Conservation (phyloP, 2,888 invertebrate species). For the Tetragonula carbonaria region DNA sequence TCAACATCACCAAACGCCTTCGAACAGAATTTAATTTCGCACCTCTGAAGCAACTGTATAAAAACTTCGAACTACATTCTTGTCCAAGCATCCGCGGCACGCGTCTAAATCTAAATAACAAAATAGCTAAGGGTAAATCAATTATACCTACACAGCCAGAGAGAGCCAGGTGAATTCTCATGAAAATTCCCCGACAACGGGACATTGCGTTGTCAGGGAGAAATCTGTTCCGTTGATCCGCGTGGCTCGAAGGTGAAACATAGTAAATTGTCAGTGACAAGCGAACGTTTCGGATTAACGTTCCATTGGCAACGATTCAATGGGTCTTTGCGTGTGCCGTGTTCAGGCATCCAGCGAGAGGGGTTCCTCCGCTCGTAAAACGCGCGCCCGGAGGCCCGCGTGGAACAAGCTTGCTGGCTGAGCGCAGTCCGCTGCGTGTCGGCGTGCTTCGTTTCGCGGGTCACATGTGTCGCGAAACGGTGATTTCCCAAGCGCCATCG, state of each 20-base stretch:
- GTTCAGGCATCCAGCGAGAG: slow-evolving; percentile 17
- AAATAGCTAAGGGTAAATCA: background rate
- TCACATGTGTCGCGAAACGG: slow-evolving; percentile 57
- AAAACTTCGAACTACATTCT: background rate
- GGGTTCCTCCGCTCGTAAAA: slow-evolving; percentile 54
- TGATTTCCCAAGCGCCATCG: slow-evolving; percentile 58
- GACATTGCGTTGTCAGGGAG: slow-evolving; percentile 30
- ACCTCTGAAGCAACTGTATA: background rate
- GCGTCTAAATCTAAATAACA: background rate
- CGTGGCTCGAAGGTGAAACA: slow-evolving; percentile 37
- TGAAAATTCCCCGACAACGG: background rate
- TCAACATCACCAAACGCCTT: background rate
- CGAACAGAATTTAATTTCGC: background rate
- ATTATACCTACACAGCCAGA: background rate
- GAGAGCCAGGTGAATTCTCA: background rate
- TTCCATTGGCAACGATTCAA: slow-evolving; percentile 65
- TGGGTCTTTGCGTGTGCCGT: slow-evolving; percentile 48
- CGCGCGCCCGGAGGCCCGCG: background rate
- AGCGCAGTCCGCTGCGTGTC: slow-evolving; percentile 2
- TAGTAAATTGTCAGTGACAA: slow-evolving; percentile 54
- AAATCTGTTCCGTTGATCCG: slow-evolving; percentile 35
- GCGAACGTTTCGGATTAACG: slow-evolving; percentile 62
- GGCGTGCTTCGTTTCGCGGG: slow-evolving; percentile 42
- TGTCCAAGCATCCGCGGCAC: no score
- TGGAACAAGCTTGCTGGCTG: slow-evolving; percentile 5